A percentile compares a stretch with the other conserved stretches of the same genome.
These are phyloP conservation scores for Tragelaphus imberbis DNA, from an alignment of 2,113 vertebrate species.

Conservation along the genomic window DNA sequence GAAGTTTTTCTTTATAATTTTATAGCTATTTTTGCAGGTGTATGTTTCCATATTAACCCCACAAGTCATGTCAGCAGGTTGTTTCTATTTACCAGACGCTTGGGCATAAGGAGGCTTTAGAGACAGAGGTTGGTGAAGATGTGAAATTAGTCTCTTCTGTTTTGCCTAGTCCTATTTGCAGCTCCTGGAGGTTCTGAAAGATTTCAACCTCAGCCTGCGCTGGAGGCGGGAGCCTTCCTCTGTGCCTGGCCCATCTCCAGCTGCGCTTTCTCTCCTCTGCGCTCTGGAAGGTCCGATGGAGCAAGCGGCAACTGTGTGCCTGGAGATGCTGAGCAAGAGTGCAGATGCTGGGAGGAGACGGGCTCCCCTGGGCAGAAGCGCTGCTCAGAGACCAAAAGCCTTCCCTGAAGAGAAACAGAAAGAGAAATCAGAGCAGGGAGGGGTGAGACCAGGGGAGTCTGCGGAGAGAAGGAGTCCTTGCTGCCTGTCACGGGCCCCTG, in stretches of 20 bases:
- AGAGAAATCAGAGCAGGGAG: not conserved
- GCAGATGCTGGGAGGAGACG: slow-evolving; percentile 6
- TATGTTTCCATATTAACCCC: not conserved
- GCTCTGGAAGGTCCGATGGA: not conserved
- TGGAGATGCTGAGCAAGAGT: not conserved
- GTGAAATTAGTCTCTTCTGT: not conserved
- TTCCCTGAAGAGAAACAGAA: not conserved
- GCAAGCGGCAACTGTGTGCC: not conserved
- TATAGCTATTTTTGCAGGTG: slow-evolving; percentile 12
- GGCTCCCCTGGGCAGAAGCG: not conserved
- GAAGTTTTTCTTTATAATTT: not conserved
- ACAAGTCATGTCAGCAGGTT: not conserved
- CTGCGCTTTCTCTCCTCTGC: not conserved
- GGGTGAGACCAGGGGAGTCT: not conserved
- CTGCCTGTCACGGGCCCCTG: not conserved
- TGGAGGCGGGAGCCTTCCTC: not conserved
- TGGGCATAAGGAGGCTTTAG: not conserved
- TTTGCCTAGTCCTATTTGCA: not conserved
- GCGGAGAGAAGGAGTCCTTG: not conserved
- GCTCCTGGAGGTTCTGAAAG: not conserved
- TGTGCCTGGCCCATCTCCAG: not conserved
- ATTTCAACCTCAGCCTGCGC: not conserved
- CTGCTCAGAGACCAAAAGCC: not conserved
- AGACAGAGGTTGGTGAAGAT: not conserved
- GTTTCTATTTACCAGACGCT: slow-evolving; percentile 41